Percentiles rank a stretch among this genome's conserved stretches.
These are phyloP conservation scores for Pyrgus malvae DNA, from an alignment of 2,888 invertebrate genomes.

Conservation along the genomic window DNA sequence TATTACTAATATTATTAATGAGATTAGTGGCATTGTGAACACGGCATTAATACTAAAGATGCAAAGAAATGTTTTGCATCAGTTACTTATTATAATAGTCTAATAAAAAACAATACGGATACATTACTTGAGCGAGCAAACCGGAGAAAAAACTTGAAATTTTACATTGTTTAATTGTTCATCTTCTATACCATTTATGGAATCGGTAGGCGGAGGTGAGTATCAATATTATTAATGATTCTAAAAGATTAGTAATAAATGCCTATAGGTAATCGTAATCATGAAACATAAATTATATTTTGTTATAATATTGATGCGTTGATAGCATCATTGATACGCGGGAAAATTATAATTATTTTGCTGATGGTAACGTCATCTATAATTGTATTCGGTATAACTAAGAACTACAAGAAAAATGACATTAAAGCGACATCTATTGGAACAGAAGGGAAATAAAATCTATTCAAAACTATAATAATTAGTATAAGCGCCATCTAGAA, in stretches of 20 bases:
- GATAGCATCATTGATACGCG: too few relatives aligned
- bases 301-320: not conserved
- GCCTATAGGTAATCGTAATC: not conserved
- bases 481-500: too few relatives aligned
- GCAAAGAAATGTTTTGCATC: constrained; percentile 2
- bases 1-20: too few relatives aligned
- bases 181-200: constrained; percentile 2
- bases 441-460: too few relatives aligned
- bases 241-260: not conserved
- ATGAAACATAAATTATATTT: not conserved
- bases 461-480: too few relatives aligned
- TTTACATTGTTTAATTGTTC: not conserved
- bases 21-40: too few relatives aligned
- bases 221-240: not conserved
- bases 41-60: too few relatives aligned
- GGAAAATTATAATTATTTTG: too few relatives aligned
- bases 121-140: not conserved
- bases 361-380: too few relatives aligned
- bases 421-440: too few relatives aligned
- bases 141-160: not conserved
- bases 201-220: constrained; percentile 6
- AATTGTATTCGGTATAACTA: too few relatives aligned
- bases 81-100: not conserved
- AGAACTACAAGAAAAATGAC: too few relatives aligned
- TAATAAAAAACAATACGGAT: constrained; percentile 4